phyloP scores from a whole-genome alignment of 2,113 vertebrate species.

The Gambusia affinis region DNA sequence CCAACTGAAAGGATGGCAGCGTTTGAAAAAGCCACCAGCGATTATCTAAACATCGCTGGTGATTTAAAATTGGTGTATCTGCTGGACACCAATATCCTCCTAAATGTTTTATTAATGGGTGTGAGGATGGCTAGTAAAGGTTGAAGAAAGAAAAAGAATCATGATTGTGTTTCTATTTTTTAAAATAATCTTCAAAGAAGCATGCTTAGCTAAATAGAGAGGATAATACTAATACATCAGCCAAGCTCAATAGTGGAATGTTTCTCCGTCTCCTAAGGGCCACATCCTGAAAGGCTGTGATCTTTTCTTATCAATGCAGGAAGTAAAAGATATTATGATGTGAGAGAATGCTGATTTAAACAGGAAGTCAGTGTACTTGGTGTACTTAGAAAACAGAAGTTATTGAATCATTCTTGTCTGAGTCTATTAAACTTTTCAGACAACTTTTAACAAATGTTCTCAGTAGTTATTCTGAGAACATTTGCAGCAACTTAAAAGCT shows the following conservation, averaged over 20 bases:
- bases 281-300: neutral
- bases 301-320: neutral
- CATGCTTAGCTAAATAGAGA: neutral
- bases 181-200: neutral
- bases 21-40: neutral
- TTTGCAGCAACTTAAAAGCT: too few species aligned
- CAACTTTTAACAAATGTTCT: too few species aligned
- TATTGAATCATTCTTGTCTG: neutral
- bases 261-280: neutral
- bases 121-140: too few species aligned
- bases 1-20: constrained; percentile 4
- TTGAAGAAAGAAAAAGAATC: neutral
- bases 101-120: too few species aligned
- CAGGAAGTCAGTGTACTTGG: neutral
- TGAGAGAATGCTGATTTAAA: too few species aligned
- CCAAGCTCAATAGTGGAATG: neutral
- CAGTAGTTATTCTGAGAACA: too few species aligned
- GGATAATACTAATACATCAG: neutral
- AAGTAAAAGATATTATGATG: neutral
- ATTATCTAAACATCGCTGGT: too few species aligned
- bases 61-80: neutral
- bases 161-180: too few species aligned
- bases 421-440: neutral
- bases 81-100: too few species aligned
- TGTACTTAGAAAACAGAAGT: neutral